Base-by-base conservation (phyloP, 2,797 vertebrate genomes). In the Myotis vivesi region DNA sequence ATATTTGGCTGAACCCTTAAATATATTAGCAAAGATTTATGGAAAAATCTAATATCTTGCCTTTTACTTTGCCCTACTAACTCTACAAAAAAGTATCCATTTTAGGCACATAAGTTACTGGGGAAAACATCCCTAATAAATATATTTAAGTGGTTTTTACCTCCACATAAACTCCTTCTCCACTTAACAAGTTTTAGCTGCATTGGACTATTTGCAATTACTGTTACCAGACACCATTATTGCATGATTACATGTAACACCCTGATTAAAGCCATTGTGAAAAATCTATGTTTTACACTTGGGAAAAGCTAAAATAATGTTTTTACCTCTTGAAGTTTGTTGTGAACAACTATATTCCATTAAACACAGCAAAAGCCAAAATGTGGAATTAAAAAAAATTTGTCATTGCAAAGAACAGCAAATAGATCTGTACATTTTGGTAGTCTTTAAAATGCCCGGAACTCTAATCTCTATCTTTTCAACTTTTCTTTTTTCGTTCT, bases 311-410 rank as follows among this genome's bases (percentile, higher is more conserved):
- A 33, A 93, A 82, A 73, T 88, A 46, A 66, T 51, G 25, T 44
- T 85, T 96, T 94, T 93, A 94, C 30, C 30, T 95, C 38, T 94
- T 77, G 4, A 64, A 59, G 36, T 94, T 19, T 69, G 41, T 53
- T 80, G 44, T 41, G 17, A 89, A 80, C 20, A 89, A 49, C n/a
- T 62, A 77, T 22, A 69, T 85, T 86, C n/a, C 36, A 80, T 23
- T 89, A 79, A 79, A 90, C 4, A 87, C 23, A 55, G 68, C 20
- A 93, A 88, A 79, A 93, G 30, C 2, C 55, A 62, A 89, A 13
- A 55, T n/a, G 64, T n/a, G 64, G 30, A 30, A 30, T 62, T 62
- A 13, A 59, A 62, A 30, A 51, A 22, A 55, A 22, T 28, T 82
- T 33, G 73, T 44, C 44, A 89, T 33, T 55, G 62, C 41, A 69